Percentiles rank a stretch among this genome's conserved stretches.
These are phyloP conservation scores for Pitta sordida DNA, from an alignment of 2,113 vertebrate genomes.

Conservation along the genomic window DNA sequence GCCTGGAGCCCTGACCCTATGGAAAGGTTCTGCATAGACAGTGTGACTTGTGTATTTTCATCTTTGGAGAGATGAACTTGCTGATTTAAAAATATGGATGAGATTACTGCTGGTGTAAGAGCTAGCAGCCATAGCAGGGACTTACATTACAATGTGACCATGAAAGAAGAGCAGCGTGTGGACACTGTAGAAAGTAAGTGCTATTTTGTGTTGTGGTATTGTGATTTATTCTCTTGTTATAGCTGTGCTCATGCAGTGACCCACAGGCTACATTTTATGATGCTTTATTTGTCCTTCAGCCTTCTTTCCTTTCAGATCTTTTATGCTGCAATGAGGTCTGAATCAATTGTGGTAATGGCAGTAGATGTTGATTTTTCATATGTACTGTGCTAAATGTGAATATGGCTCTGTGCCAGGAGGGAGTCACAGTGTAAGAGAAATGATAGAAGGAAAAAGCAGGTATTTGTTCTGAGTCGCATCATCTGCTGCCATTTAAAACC, in stretches of 20 bases:
- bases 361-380: not conserved
- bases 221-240: not conserved
- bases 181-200: not conserved
- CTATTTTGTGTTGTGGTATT: not conserved
- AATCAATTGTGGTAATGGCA: not conserved
- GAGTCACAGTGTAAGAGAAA: not conserved
- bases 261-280: accelerated
- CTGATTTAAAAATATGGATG: accelerated
- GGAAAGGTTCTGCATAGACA: not conserved
- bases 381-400: not conserved
- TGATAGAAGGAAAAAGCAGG: not conserved
- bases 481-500: not conserved
- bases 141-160: accelerated
- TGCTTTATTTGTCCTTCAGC: not conserved
- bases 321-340: not conserved
- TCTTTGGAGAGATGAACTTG: accelerated
- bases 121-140: not conserved
- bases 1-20: accelerated
- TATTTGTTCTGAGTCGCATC: accelerated
- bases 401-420: not conserved
- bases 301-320: not conserved
- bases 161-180: not conserved
- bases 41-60: accelerated
- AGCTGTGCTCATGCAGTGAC: not conserved
- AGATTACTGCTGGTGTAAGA: not conserved